Percentiles rank a stretch among this genome's conserved stretches.
Conservation (phyloP, 2,888 invertebrate species). For the Chelonus formosanus region DNA sequence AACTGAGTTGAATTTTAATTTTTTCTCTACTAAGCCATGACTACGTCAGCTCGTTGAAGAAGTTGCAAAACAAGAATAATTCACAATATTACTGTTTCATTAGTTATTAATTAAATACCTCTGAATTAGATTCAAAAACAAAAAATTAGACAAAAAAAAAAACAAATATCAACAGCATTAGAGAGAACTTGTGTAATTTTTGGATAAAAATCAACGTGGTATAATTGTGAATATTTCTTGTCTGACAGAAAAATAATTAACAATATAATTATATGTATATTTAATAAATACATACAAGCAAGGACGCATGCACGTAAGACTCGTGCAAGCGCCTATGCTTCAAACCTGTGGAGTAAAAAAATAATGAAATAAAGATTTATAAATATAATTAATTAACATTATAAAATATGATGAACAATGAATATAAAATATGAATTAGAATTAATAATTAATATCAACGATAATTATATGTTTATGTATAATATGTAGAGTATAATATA, state of each 20-base stretch:
- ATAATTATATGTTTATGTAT: conserved; percentile 42
- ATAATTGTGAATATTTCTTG: conserved; percentile 20
- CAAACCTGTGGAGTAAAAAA: conserved; percentile 33
- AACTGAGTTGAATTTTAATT: conserved; percentile 7
- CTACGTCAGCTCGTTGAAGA: conserved; percentile 1
- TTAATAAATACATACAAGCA: conserved; percentile 36
- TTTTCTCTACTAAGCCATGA: conserved; percentile 4
- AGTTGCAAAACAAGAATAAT: conserved; percentile 22
- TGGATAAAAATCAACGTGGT: neutral
- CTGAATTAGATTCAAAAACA: too few species aligned
- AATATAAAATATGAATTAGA: neutral
- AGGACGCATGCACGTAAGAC: conserved; percentile 34
- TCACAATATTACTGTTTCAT: neutral
- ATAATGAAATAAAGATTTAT: conserved; percentile 21
- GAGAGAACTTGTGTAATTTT: too few species aligned
- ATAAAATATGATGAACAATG: conserved; percentile 3
- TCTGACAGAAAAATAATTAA: conserved; percentile 12
- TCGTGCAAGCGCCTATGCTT: conserved; percentile 36
- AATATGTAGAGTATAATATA: conserved; percentile 55
- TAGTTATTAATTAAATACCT: too few species aligned
- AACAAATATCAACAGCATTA: too few species aligned
- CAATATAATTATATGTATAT: conserved; percentile 17
- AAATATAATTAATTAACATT: conserved; percentile 18
- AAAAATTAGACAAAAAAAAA: too few species aligned
- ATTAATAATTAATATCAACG: conserved; percentile 31